Conservation (phyloP, 2,797 vertebrate genomes). For the Notamacropus eugenii region DNA sequence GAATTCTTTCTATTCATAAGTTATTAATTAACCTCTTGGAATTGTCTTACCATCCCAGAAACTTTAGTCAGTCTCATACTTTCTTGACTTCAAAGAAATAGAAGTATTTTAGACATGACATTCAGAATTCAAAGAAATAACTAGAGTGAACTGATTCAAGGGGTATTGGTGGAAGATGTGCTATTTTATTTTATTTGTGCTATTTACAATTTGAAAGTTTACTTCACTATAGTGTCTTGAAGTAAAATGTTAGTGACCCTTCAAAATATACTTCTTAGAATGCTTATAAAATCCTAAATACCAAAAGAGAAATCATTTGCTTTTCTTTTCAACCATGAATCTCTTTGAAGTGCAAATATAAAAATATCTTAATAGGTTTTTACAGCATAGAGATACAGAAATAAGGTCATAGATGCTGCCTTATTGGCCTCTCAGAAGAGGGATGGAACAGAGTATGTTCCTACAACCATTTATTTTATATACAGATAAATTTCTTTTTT, state of each 20-base stretch:
- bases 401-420: background rate
- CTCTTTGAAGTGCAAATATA: background rate
- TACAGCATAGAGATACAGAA: background rate
- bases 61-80: background rate
- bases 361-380: background rate
- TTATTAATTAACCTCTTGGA: constrained; percentile 31
- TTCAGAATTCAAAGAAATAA: background rate
- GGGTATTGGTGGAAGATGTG: background rate
- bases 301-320: background rate
- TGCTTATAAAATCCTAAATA: background rate
- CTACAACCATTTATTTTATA: background rate
- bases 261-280: background rate
- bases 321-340: background rate
- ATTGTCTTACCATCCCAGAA: background rate
- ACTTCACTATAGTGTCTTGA: background rate
- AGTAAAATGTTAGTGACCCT: background rate
- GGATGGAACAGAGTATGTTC: background rate
- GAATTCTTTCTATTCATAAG: constrained; percentile 46
- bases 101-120: background rate
- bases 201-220: background rate
- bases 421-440: background rate
- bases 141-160: background rate
- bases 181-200: background rate
- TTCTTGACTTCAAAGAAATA: background rate
- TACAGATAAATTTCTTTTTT: background rate